Conservation (phyloP, 2,113 vertebrate species). For the Chitala chitala region DNA sequence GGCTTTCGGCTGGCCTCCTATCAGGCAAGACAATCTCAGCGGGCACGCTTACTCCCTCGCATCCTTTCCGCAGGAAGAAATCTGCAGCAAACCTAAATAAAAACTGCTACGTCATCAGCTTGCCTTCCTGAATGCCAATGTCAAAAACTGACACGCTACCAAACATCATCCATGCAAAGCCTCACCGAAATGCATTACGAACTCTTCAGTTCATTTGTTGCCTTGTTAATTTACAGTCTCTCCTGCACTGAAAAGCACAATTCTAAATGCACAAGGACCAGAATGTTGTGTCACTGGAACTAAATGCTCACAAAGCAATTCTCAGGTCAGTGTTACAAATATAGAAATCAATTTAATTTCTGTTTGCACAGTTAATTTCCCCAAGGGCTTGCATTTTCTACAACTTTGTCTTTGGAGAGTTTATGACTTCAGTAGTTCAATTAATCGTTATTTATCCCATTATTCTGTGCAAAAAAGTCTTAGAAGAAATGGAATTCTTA, state of each 20-base stretch:
- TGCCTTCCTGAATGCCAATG: background rate
- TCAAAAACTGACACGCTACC: background rate
- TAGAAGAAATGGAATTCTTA: background rate
- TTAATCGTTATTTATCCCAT: slow-evolving; percentile 1
- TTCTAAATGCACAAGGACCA: background rate
- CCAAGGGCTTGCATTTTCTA: background rate
- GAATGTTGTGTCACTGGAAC: background rate
- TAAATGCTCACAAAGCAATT: slow-evolving; percentile 13
- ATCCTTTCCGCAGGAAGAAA: no score
- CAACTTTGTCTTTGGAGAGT: background rate
- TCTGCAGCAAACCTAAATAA: no score
- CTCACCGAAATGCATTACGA: background rate
- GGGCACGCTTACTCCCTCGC: no score
- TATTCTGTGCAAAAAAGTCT: background rate
- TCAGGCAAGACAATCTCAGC: no score
- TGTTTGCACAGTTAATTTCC: slow-evolving; percentile 8
- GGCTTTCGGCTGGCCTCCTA: no score
- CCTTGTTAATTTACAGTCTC: background rate
- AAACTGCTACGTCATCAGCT: no score
- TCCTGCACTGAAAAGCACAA: background rate
- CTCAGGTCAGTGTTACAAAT: slow-evolving; percentile 8
- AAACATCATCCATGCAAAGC: background rate
- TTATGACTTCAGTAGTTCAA: slow-evolving; percentile 6
- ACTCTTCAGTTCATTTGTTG: background rate
- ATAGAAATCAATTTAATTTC: slow-evolving; percentile 15